Conservation (phyloP, 2,113 vertebrate genomes). For the Hippocampus abdominalis region DNA sequence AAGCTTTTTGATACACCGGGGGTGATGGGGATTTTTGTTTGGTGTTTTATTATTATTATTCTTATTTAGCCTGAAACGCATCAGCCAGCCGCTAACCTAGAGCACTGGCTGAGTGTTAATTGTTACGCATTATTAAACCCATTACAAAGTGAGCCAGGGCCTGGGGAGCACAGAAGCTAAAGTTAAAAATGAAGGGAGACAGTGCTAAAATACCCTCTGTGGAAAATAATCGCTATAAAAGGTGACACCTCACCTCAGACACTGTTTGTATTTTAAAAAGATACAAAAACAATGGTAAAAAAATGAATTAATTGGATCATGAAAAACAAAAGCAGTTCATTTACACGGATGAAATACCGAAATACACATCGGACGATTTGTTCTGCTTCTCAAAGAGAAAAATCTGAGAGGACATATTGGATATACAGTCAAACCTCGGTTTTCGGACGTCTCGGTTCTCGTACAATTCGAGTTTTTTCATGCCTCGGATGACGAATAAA, state of each 20-base stretch:
- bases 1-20: conserved; percentile 46
- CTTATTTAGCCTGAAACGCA: conserved; percentile 62
- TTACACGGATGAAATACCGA: too few species aligned
- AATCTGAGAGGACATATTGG: too few species aligned
- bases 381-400: too few species aligned
- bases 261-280: conserved; percentile 15
- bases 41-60: conserved; percentile 25
- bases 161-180: conserved; percentile 45
- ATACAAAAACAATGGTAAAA: not conserved
- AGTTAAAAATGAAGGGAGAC: conserved; percentile 43
- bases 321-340: too few species aligned
- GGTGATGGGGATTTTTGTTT: conserved; percentile 58
- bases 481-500: too few species aligned
- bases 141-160: conserved; percentile 65
- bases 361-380: not conserved
- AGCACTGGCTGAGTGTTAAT: conserved; percentile 65
- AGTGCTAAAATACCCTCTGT: conserved; percentile 35
- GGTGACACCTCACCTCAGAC: conserved; percentile 1
- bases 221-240: conserved; percentile 27
- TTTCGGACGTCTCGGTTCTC: too few species aligned
- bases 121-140: conserved; percentile 63
- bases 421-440: too few species aligned
- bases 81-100: conserved; percentile 50
- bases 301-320: not conserved
- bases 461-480: too few species aligned